phyloP scores from a whole-genome alignment of 1,140 invertebrate species.

The Venturia canescens region DNA sequence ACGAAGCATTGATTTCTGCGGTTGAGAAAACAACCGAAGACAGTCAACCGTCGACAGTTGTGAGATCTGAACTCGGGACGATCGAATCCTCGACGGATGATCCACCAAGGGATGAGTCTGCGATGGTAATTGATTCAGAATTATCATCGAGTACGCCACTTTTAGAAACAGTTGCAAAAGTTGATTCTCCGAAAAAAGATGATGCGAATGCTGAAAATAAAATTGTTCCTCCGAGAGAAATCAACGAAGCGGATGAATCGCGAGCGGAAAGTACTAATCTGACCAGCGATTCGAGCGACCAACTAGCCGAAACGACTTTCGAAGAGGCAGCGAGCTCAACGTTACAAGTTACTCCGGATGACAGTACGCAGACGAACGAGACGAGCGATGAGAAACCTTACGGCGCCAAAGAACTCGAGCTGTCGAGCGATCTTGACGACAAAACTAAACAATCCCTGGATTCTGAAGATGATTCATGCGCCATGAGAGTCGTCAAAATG shows the following conservation, averaged over 20 bases:
- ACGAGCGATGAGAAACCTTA: slow-evolving; percentile 20
- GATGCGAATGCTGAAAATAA: not conserved
- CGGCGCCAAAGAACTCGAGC: slow-evolving; percentile 25
- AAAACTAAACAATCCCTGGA: slow-evolving; percentile 38
- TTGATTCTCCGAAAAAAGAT: not conserved
- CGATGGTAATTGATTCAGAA: not conserved
- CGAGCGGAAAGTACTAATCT: not conserved
- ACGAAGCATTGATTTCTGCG: not conserved
- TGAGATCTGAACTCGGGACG: not conserved
- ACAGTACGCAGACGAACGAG: slow-evolving; percentile 11
- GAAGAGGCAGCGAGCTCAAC: not conserved
- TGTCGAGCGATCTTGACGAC: slow-evolving; percentile 25
- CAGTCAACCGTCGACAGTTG: too few relatives aligned
- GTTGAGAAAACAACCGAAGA: not conserved
- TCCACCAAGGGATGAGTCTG: not conserved
- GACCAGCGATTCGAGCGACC: not conserved
- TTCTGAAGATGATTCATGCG: slow-evolving; percentile 25
- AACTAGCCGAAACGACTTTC: not conserved
- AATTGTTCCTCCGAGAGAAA: not conserved
- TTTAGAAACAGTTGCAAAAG: not conserved
- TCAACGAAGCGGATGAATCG: not conserved
- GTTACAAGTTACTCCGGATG: slow-evolving; percentile 15
- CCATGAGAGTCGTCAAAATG: not conserved
- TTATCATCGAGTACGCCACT: not conserved
- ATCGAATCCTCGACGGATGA: slow-evolving; percentile 13